Percentiles rank a stretch among this genome's conserved stretches.
phyloP scores from a whole-genome alignment of 1,140 invertebrate species.

The Pseudomyrmex sp. region DNA sequence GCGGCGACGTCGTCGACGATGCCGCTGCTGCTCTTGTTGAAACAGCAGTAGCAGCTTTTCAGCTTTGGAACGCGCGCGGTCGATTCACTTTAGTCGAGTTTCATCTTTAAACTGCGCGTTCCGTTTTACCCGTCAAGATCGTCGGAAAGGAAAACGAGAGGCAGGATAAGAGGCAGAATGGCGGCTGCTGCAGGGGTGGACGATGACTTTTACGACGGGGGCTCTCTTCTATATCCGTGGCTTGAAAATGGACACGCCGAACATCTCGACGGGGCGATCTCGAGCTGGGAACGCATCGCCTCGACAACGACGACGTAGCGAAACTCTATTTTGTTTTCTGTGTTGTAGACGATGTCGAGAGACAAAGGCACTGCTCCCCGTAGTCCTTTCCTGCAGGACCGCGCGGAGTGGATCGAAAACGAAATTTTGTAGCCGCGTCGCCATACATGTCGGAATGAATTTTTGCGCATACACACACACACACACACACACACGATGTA shows the following conservation, averaged over 20 bases:
- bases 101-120: conserved; percentile 61
- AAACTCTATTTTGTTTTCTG: conserved; percentile 52
- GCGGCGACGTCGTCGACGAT: conserved; percentile 19
- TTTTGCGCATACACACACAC: conserved; percentile 11
- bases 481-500: too few species aligned
- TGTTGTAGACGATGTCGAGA: conserved; percentile 34
- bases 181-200: conserved; percentile 9
- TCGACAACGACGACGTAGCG: conserved; percentile 7
- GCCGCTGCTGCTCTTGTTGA: conserved; percentile 41
- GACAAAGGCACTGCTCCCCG: conserved; percentile 11
- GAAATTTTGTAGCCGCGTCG: conserved; percentile 13
- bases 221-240: conserved; percentile 42
- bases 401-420: conserved; percentile 14
- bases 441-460: not conserved
- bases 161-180: conserved; percentile 37
- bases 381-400: not conserved
- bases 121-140: conserved; percentile 45
- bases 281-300: conserved; percentile 62
- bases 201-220: conserved; percentile 69
- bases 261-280: conserved; percentile 59
- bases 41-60: conserved; percentile 59
- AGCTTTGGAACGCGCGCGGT: conserved; percentile 49
- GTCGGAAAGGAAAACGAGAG: conserved; percentile 21
- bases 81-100: conserved; percentile 63
- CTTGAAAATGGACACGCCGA: conserved; percentile 58